Evolutionary conservation across 2,797 vertebrate species (phyloP), one percentile per base, ranked within the genome.

Genomic region (Hyperoplus immaculatus): DNA sequence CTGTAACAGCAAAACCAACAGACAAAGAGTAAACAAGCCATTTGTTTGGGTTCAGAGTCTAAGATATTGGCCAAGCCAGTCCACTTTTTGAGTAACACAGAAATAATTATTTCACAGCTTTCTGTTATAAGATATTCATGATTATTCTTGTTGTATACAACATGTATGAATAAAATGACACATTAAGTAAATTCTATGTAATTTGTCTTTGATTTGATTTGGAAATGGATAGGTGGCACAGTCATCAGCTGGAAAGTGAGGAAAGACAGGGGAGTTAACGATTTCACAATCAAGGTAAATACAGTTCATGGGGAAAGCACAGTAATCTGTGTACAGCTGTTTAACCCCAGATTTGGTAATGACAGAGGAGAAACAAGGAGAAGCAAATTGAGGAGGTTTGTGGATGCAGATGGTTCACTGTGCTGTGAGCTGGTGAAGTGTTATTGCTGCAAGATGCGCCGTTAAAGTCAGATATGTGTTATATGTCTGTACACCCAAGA

Each of bases 1-100:
- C 65, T 68, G 12, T 15, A 29, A 61, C 59, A 63, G 11, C 12
- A 56, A 65, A 41, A 49, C 8, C 8, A 41, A 4, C 42, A 29
- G 29, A 29, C 29, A 51, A 6, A 70, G 63, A 58, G 68, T 45
- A 71, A 79, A 73, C 55, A 73, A 12, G 0, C 11, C 8, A 1
- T 69, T 56, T 82, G 61, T 88, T 89, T 85, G 84, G 3, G 77
- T 57, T 46, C 84, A 89, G 51, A 90, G 87, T 90, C 81, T 49
- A 16, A 69, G 72, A 56, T 16, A 49, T 18, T 47, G 39, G 8
- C 15, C 60, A 72, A 49, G 42, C 6, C 8, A 18, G 7, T 12
- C 4, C 5, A 12, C 7, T 36, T 11, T 39, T 54, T 56, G 5
- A 42, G 56, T 60, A 68, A 71, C 18, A 68, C 8, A 38, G 14